These are phyloP conservation scores for Callosobruchus maculatus DNA, from an alignment of 2,888 invertebrate genomes.

Conservation along the genomic window DNA sequence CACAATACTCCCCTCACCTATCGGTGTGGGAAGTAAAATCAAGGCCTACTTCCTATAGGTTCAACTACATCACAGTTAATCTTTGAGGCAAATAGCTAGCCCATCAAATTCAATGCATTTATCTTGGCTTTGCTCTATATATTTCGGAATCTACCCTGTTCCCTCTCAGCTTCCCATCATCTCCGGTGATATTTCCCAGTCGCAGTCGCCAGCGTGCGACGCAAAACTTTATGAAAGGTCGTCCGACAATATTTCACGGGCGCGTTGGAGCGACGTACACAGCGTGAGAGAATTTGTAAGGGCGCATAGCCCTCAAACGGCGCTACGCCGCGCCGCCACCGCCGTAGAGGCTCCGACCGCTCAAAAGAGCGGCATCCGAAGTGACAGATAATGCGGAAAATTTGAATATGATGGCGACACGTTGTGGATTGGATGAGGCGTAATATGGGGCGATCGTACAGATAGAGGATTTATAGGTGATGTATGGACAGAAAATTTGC, in stretches of 20 bases:
- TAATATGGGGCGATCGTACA: neutral
- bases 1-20: too few relatives aligned
- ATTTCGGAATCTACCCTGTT: neutral
- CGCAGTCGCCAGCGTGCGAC: neutral
- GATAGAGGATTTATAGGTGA: neutral
- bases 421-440: neutral
- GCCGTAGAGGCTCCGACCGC: neutral
- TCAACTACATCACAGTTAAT: too few relatives aligned
- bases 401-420: neutral
- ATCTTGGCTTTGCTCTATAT: neutral
- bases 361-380: neutral
- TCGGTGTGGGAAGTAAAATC: too few relatives aligned
- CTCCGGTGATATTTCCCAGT: neutral
- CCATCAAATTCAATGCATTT: neutral
- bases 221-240: neutral
- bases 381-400: neutral
- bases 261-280: neutral
- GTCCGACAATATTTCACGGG: neutral
- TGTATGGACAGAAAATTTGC: neutral
- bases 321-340: neutral
- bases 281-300: neutral
- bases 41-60: too few relatives aligned
- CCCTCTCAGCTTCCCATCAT: neutral
- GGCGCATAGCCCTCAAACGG: neutral
- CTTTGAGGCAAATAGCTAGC: neutral